Evolutionary conservation across 2,888 invertebrate genomes (phyloP), one percentile per base, ranked within the genome.

Genomic region (Dryobotodes eremita): DNA sequence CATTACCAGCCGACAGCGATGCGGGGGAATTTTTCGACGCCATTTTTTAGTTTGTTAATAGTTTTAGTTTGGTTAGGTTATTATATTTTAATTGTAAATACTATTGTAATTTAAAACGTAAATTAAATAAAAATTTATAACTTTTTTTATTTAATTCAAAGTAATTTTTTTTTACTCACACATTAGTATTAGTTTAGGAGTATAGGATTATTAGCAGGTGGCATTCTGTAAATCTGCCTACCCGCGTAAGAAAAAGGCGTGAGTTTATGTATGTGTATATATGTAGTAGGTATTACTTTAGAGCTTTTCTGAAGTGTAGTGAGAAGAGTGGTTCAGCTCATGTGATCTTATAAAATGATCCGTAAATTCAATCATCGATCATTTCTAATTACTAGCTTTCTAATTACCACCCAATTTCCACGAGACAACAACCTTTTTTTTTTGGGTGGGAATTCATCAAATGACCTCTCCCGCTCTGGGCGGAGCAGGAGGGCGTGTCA

Each of bases 381-480:
- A 74, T 75, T 57, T 20, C 26, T 77, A 57, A 77, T 59, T 57
- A 57, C 26, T 50, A 42, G 8, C 10, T n/a, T n/a, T 7, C 11
- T 55, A 80, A 62, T 55, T 62, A 46, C 20, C 10, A 4, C 36
- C 23, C 20, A 50, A 59, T 59, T 75, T 5, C n/a, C 8, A 36
- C 5, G 10, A 13, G 7, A 3, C 31, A 53, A 26, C 31, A 75
- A 64, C 46, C 46, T n/a, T n/a, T n/a, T n/a, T n/a, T n/a, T n/a
- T n/a, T n/a, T n/a, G n/a, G n/a, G n/a, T n/a, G n/a, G n/a, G n/a
- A n/a, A n/a, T n/a, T n/a, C n/a, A n/a, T n/a, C n/a, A n/a, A n/a
- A n/a, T n/a, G n/a, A n/a, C n/a, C n/a, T n/a, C n/a, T n/a, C n/a
- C n/a, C n/a, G n/a, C n/a, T n/a, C n/a, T n/a, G n/a, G n/a, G n/a